phyloP scores from a whole-genome alignment of 2,113 vertebrate genomes.

The Carollia perspicillata region DNA sequence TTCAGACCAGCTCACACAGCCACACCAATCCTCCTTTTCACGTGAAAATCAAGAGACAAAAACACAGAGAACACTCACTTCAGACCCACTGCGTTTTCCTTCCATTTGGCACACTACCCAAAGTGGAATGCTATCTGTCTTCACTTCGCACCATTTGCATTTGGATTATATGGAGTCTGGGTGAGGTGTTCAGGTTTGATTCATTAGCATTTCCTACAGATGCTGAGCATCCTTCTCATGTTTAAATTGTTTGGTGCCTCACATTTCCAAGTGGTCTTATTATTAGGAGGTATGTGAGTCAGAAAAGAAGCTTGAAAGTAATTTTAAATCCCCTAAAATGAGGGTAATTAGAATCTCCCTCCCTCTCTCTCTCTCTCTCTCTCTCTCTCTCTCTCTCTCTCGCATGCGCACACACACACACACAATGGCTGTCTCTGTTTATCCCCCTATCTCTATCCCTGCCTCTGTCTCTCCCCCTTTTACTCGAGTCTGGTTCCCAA shows the following conservation, averaged over 20 bases:
- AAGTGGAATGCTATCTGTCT: conserved; percentile 40
- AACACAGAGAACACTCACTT: conserved; percentile 43
- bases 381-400: too few relatives aligned
- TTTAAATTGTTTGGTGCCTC: background rate
- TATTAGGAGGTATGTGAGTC: conserved; percentile 22
- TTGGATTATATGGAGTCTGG: conserved; percentile 38
- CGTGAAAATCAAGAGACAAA: conserved; percentile 42
- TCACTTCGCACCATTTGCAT: conserved; percentile 61
- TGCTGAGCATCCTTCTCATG: background rate
- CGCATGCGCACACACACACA: too few relatives aligned
- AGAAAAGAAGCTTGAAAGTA: background rate
- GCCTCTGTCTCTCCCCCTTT: background rate
- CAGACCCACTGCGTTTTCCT: conserved; percentile 48
- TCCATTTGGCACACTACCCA: background rate
- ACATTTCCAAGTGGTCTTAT: conserved; percentile 32
- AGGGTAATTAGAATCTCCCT: background rate
- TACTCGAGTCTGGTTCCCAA: background rate
- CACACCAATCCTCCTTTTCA: conserved; percentile 57
- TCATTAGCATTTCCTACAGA: conserved; percentile 58
- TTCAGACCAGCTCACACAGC: conserved; percentile 42
- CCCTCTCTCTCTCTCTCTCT: too few relatives aligned
- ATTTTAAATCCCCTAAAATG: background rate
- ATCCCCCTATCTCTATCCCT: too few relatives aligned
- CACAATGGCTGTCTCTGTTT: too few relatives aligned
- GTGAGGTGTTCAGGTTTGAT: background rate